Conservation (phyloP, 2,888 invertebrate species). For the Pinctada fucata region DNA sequence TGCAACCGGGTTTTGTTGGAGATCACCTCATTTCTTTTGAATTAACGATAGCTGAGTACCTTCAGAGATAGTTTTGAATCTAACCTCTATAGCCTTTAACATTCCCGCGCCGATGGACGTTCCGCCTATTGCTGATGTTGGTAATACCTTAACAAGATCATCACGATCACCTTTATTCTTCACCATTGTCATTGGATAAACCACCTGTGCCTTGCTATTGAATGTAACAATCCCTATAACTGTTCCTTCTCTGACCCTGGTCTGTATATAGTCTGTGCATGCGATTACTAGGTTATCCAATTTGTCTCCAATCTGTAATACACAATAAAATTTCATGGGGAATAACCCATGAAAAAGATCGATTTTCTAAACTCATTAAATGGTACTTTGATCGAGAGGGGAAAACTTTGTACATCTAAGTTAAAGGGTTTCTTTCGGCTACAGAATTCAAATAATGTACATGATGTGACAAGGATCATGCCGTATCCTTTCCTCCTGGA, state of each 20-base stretch:
- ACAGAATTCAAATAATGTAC: too few relatives aligned
- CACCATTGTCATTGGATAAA: slow-evolving; percentile 15
- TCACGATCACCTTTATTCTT: slow-evolving; percentile 42
- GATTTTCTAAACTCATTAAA: too few relatives aligned
- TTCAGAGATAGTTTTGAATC: too few relatives aligned
- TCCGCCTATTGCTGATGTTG: slow-evolving; percentile 43
- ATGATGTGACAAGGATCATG: too few relatives aligned
- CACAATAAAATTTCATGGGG: background rate
- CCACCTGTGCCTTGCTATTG: slow-evolving; percentile 6
- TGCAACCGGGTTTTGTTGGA: too few relatives aligned
- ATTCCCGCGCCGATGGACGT: slow-evolving; percentile 55
- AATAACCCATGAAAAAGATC: too few relatives aligned
- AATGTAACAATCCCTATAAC: slow-evolving; percentile 22
- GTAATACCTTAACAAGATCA: slow-evolving; percentile 41
- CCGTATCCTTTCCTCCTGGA: too few relatives aligned
- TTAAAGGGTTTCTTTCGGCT: too few relatives aligned
- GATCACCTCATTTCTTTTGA: too few relatives aligned
- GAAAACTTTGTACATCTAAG: too few relatives aligned
- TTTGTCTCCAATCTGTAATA: background rate
- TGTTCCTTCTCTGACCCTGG: background rate
- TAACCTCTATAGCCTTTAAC: slow-evolving; percentile 44
- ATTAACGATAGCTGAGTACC: too few relatives aligned
- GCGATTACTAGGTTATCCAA: background rate
- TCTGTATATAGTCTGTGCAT: background rate
- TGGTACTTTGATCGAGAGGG: too few relatives aligned